These are phyloP conservation scores for Drosophila peninsularis DNA, from an alignment of 2,888 invertebrate species.

Conservation along the genomic window DNA sequence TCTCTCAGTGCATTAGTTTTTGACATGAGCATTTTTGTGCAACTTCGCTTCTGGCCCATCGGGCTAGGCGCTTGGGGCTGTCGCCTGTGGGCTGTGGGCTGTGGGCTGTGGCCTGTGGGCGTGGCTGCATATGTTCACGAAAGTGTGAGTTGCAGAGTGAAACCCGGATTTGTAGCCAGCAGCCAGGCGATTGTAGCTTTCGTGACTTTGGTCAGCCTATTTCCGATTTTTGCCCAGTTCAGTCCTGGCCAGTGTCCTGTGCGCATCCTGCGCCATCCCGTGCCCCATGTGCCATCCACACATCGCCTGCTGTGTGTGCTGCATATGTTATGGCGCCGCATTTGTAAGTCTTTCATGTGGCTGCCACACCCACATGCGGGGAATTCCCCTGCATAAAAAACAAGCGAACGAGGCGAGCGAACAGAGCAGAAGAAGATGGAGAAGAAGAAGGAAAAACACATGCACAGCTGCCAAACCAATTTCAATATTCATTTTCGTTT, in stretches of 20 bases:
- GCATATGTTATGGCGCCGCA: constrained; percentile 60
- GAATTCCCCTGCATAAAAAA: not conserved
- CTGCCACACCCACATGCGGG: constrained; percentile 16
- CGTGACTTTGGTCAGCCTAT: constrained; percentile 51
- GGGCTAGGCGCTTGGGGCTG: no score
- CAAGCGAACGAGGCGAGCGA: not conserved
- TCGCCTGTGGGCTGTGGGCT: no score
- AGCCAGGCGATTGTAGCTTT: constrained; percentile 18
- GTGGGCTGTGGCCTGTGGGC: constrained; percentile 8
- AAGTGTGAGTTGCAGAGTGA: constrained; percentile 9
- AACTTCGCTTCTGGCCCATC: constrained; percentile 19
- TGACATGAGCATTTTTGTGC: constrained; percentile 23
- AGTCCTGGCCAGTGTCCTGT: not conserved
- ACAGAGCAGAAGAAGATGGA: not conserved
- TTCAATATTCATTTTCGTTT: constrained; percentile 77
- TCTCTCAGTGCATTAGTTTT: constrained; percentile 35
- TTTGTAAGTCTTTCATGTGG: constrained; percentile 58
- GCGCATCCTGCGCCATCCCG: not conserved
- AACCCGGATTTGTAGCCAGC: constrained; percentile 15
- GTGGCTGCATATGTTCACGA: constrained; percentile 26
- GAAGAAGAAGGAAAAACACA: constrained; percentile 13
- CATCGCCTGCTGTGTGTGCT: constrained; percentile 17
- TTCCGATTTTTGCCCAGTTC: constrained; percentile 22
- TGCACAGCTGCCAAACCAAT: constrained; percentile 74
- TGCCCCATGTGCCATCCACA: not conserved